Evolutionary conservation across 2,888 invertebrate species (phyloP).

Genomic region (Sipunculus nudus): DNA sequence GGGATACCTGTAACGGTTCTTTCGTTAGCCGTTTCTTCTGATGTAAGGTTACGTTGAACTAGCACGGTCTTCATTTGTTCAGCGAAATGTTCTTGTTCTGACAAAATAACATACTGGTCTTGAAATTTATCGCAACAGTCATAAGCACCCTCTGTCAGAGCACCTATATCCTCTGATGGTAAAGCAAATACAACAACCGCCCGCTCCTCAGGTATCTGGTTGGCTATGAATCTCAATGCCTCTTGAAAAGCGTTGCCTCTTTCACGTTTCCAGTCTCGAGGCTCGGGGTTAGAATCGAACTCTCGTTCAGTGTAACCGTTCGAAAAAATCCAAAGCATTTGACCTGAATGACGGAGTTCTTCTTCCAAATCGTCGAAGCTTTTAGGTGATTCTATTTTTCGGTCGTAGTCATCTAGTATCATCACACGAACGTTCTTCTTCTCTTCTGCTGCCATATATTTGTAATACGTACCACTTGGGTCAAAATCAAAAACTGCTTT

Average conservation of each 20-base stretch:
- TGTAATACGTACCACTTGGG: slow-evolving; percentile 2
- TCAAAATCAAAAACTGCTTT: slow-evolving; percentile 33
- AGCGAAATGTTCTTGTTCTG: slow-evolving; percentile 40
- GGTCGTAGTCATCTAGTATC: too few species aligned
- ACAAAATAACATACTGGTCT: slow-evolving; percentile 45
- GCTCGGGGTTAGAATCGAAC: slow-evolving; percentile 20
- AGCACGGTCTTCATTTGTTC: slow-evolving; percentile 36
- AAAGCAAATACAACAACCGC: slow-evolving; percentile 43
- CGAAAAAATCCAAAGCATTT: slow-evolving; percentile 45
- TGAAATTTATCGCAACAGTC: slow-evolving; percentile 41
- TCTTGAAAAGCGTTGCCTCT: slow-evolving; percentile 45
- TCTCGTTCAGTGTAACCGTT: slow-evolving; percentile 43
- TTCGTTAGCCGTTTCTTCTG: too few species aligned
- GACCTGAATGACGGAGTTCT: slow-evolving; percentile 29
- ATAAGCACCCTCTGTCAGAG: slow-evolving; percentile 45
- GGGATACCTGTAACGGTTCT: too few species aligned
- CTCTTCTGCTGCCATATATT: slow-evolving; percentile 9
- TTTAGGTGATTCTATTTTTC: too few species aligned
- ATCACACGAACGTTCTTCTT: too few species aligned
- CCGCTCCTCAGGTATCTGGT: slow-evolving; percentile 41
- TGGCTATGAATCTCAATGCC: slow-evolving; percentile 36
- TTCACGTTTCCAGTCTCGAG: slow-evolving; percentile 42
- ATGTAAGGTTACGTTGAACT: slow-evolving; percentile 25
- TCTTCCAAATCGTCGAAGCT: slow-evolving; percentile 30
- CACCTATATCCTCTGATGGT: slow-evolving; percentile 42